Conservation (phyloP, 2,797 vertebrate species). For the Hylomyscus alleni region DNA sequence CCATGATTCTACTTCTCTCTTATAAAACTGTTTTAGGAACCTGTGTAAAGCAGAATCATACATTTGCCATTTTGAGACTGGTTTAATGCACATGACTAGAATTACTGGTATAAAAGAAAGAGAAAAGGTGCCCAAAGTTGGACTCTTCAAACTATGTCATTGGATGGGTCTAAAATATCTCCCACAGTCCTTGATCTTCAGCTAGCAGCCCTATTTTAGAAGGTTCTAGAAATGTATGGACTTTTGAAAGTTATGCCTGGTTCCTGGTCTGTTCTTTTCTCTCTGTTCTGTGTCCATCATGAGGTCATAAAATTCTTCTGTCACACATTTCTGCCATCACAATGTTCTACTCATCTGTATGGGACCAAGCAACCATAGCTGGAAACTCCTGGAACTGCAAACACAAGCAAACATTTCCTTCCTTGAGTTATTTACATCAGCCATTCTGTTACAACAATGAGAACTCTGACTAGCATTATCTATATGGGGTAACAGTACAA, state of each 20-base stretch:
- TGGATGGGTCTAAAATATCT: background rate
- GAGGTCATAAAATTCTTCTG: background rate
- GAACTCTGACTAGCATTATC: background rate
- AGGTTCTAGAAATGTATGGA: background rate
- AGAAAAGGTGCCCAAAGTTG: background rate
- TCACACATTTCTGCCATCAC: no score
- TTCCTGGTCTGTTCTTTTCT: background rate
- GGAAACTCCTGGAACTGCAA: background rate
- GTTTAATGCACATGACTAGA: background rate
- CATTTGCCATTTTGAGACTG: background rate
- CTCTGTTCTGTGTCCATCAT: background rate
- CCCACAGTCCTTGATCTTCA: background rate
- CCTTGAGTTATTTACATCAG: background rate
- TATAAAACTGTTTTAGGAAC: no score
- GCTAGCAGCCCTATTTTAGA: background rate
- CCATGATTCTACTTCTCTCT: background rate
- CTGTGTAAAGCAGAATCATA: background rate
- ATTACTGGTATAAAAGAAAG: background rate
- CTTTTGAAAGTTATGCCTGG: background rate
- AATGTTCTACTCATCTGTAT: background rate
- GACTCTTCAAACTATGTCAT: background rate
- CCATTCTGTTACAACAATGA: background rate
- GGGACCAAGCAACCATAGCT: background rate
- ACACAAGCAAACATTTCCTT: background rate
- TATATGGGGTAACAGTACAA: background rate